Evolutionary conservation across 2,113 vertebrate genomes (phyloP).

Genomic region (Stercorarius parasiticus): DNA sequence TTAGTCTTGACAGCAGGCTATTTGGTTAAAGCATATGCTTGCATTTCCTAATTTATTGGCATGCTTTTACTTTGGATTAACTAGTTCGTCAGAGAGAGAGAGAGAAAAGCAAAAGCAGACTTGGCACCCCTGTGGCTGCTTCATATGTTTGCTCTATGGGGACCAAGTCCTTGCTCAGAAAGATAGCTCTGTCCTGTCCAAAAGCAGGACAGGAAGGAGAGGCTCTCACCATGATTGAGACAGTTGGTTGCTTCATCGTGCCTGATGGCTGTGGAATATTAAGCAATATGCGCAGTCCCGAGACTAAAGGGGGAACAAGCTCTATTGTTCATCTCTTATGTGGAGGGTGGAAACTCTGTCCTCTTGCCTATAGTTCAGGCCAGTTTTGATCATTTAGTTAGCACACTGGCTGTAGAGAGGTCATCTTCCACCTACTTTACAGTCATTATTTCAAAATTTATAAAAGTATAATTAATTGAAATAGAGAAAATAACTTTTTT

Average conservation of each 20-base stretch:
- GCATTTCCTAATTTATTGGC: constrained; percentile 47
- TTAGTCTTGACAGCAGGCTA: background rate
- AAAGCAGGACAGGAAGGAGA: background rate
- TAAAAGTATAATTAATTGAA: background rate
- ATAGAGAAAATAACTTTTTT: background rate
- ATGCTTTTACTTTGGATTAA: constrained; percentile 29
- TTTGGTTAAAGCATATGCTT: constrained; percentile 43
- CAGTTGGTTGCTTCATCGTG: background rate
- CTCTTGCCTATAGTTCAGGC: background rate
- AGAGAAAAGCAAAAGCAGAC: constrained; percentile 33
- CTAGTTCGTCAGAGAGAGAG: background rate
- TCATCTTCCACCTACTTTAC: background rate
- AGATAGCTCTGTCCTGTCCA: background rate
- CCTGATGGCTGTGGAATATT: constrained; percentile 15
- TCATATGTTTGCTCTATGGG: background rate
- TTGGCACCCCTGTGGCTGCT: constrained; percentile 9
- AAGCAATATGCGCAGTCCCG: background rate
- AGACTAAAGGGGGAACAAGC: background rate
- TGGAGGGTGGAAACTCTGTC: background rate
- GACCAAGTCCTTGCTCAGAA: background rate
- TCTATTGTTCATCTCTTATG: background rate
- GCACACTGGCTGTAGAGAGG: background rate
- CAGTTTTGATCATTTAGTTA: background rate
- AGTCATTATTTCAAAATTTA: background rate
- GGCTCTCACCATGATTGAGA: background rate